Evolutionary conservation across 2,113 vertebrate species (phyloP).

Genomic region (Hippocampus abdominalis): DNA sequence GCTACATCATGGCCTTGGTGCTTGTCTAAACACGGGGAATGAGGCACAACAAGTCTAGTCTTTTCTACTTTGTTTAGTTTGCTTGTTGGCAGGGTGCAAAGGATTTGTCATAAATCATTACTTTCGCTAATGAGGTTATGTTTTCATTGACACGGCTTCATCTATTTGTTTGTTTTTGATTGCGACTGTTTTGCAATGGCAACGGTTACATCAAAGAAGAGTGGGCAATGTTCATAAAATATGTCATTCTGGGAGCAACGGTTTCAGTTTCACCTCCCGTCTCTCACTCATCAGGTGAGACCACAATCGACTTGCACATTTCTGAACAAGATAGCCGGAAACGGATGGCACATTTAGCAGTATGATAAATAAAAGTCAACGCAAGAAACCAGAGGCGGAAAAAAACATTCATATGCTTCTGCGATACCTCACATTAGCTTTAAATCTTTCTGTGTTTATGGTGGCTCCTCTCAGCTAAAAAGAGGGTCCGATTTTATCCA

Average conservation of each 20-base stretch:
- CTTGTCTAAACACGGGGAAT: conserved; percentile 6
- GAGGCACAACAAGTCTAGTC: background rate
- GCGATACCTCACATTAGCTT: background rate
- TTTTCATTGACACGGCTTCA: background rate
- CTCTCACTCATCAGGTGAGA: background rate
- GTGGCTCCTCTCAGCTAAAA: background rate
- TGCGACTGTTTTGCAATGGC: background rate
- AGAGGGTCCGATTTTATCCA: background rate
- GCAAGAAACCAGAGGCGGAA: background rate
- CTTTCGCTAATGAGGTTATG: background rate
- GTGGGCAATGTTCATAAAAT: background rate
- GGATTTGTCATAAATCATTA: background rate
- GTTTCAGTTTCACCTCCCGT: background rate
- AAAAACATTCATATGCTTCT: background rate
- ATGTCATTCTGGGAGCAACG: background rate
- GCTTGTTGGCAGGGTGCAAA: background rate
- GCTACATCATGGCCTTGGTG: conserved; percentile 26
- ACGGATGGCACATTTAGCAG: background rate
- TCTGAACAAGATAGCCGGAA: background rate
- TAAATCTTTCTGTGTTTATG: background rate
- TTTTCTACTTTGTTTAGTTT: conserved; percentile 2
- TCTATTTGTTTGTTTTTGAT: background rate
- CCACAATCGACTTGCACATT: background rate
- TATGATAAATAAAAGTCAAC: background rate
- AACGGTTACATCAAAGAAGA: background rate